Percentiles rank a stretch among this genome's conserved stretches.
These are phyloP conservation scores for Coracopsis vasa DNA, from an alignment of 2,113 vertebrate genomes.

Conservation along the genomic window DNA sequence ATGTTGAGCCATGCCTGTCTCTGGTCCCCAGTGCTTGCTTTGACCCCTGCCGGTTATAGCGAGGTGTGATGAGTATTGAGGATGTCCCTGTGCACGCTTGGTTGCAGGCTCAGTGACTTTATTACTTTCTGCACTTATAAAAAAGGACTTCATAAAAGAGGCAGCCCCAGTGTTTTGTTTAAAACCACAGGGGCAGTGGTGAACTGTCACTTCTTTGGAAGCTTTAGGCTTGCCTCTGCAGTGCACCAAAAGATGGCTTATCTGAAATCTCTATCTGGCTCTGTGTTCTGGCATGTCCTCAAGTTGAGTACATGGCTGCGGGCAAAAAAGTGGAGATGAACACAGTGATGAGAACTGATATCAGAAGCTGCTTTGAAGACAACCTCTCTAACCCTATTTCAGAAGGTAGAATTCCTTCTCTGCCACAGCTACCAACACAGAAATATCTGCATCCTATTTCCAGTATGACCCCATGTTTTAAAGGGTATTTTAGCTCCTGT, in stretches of 20 bases:
- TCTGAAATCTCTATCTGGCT: background rate
- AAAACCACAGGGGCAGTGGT: background rate
- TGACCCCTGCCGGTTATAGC: background rate
- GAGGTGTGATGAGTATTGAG: background rate
- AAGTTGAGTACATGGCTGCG: background rate
- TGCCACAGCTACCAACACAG: background rate
- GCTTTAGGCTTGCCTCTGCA: background rate
- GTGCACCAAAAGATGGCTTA: background rate
- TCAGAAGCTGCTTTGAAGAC: background rate
- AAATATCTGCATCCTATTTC: conserved; percentile 18
- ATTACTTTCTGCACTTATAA: background rate
- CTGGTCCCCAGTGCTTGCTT: background rate
- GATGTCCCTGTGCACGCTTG: background rate
- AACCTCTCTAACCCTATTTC: background rate
- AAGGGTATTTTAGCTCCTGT: conserved; percentile 12
- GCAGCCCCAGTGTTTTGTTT: background rate
- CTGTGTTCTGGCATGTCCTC: background rate
- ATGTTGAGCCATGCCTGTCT: background rate
- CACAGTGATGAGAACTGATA: background rate
- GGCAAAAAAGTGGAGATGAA: background rate
- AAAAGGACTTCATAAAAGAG: background rate
- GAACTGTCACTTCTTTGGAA: background rate
- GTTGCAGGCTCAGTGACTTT: background rate
- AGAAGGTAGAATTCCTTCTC: background rate
- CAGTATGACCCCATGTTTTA: background rate